Evolutionary conservation across 1,140 invertebrate species (phyloP), one percentile per base, ranked within the genome.

Genomic region (Lepidurus packardi): DNA sequence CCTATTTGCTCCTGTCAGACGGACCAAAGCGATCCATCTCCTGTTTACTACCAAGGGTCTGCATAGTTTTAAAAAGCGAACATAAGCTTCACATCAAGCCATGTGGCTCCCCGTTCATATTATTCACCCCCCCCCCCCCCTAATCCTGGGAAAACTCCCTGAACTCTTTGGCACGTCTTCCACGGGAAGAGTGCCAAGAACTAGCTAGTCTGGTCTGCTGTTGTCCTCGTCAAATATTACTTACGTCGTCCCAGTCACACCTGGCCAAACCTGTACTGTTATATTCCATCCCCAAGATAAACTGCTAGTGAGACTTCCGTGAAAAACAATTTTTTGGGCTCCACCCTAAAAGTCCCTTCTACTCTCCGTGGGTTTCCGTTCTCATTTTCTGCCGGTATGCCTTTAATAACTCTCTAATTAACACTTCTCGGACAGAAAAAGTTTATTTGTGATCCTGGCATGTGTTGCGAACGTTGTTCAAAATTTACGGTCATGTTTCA

Each of bases 31-130:
- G 10, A 65, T 65, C 21, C 53, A 65, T 65, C 53, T 65, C 53
- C 53, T 65, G 53, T 65, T 65, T 65, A 65, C 53, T 65, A 21
- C 21, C 53, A 65, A 65, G 53, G 53, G 53, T 65, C 53, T 65
- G 53, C 13, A 21, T 21, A 65, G 53, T 21, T 65, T 16, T 65
- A 65, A 65, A 65, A 65, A 65, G 21, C 53, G 21, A 65, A 65
- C 53, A 65, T 65, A 65, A 65, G 53, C 21, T 21, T 21, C 21
- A n/a, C 53, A 65, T 65, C 4, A 65, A 65, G 53, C 53, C 53
- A 65, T 65, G 53, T 65, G 53, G 53, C 53, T 16, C 16, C 53
- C 21, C 45, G 53, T 3, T 65, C 16, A 16, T 21, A 65, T 65
- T 65, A 65, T 65, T 65, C 53, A 65, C n/a, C n/a, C n/a, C n/a